Conservation (phyloP, 2,797 vertebrate species). For the Eulemur mongoz region DNA sequence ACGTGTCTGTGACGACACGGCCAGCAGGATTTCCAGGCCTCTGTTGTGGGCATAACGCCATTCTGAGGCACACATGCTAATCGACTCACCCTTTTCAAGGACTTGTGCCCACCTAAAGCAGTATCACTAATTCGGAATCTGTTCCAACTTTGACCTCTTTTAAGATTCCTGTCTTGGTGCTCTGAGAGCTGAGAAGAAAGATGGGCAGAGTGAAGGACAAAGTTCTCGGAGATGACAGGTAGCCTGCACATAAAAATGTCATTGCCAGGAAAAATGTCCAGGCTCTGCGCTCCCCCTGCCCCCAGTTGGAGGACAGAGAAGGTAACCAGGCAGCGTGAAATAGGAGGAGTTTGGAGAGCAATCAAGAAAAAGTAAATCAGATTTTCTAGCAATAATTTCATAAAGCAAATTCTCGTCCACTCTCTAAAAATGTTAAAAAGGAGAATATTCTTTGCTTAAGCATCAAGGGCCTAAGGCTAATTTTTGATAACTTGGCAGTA, state of each 20-base stretch:
- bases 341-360: not conserved
- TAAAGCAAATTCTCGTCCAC: not conserved
- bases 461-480: not conserved
- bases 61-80: not conserved
- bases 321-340: not conserved
- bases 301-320: not conserved
- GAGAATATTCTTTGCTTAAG: not conserved
- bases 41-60: not conserved
- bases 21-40: not conserved
- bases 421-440: not conserved
- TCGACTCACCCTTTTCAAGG: not conserved
- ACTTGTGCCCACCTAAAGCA: too few species aligned
- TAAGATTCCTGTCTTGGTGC: not conserved
- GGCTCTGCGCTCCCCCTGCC: rapidly evolving
- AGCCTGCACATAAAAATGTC: not conserved
- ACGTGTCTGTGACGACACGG: rapidly evolving
- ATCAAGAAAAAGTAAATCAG: not conserved
- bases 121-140: not conserved
- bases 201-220: not conserved
- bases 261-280: not conserved
- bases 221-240: not conserved
- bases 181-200: not conserved
- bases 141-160: not conserved
- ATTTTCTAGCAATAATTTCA: not conserved
- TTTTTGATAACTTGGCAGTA: not conserved